Evolutionary conservation across 2,797 vertebrate genomes (phyloP), one percentile per base, ranked within the genome.

Genomic region (Dendrocincla tyrannina): DNA sequence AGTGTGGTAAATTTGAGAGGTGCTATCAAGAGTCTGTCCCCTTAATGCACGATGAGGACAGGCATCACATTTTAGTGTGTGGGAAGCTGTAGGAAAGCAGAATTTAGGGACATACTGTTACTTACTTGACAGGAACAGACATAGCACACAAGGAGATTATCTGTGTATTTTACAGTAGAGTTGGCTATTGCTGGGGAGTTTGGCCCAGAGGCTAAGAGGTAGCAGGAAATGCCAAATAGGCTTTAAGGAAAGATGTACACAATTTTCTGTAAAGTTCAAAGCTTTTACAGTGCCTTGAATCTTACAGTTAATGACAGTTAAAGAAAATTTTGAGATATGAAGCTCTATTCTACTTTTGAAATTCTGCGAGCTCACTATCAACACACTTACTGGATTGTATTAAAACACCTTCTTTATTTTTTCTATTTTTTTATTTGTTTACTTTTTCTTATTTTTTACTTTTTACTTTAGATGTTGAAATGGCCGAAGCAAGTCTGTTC

Each of bases 61-160:
- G 28, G 3, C 62, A 17, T 59, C 33, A 75, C 6, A 19, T 72
- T 88, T 53, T n/a, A 64, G 66, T 44, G 30, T 82, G 50, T 7
- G 19, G 30, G 60, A 56, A 53, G 7, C 10, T 67, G 28, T 24
- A 59, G 55, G 33, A 47, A 69, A 85, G 23, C 20, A 70, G 50
- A 79, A 59, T 55, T 88, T 62, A 27, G 23, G 28, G 33, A 14
- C 7, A 4, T 39, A 4, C 13, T 49, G 33, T 50, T 73, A 15
- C n/a, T 28, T 56, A 23, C 22, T 76, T 35, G 42, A n/a, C 41
- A 37, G 32, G 19, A 72, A 41, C 2, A 2, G 9, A 18, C 60
- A 16, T 8, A 22, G 20, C 32, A 42, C 10, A 0, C 1, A 1
- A 42, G 18, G 15, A 53, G 13, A n/a, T 17, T 33, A 14, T 33